phyloP scores from a whole-genome alignment of 2,888 invertebrate genomes.

The Epinotia bilunana region DNA sequence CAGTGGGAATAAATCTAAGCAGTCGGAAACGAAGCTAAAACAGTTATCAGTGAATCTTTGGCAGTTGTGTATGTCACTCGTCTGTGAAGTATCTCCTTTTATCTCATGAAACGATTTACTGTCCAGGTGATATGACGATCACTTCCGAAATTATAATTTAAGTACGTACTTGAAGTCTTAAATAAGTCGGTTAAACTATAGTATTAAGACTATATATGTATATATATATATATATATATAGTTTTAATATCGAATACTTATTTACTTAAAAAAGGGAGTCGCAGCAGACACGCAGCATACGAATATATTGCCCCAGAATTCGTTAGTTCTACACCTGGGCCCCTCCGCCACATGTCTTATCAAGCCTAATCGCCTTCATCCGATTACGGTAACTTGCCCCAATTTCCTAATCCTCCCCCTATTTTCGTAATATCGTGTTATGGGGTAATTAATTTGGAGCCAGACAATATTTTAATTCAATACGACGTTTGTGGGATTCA shows the following conservation, averaged over 20 bases:
- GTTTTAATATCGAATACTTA: too few species aligned
- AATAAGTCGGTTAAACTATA: too few species aligned
- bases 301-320: conserved; percentile 16
- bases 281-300: conserved; percentile 19
- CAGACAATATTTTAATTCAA: conserved; percentile 80
- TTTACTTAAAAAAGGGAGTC: background rate
- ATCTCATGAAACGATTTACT: background rate
- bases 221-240: too few species aligned
- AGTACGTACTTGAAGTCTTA: too few species aligned
- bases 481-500: conserved; percentile 64
- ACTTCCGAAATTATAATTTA: too few species aligned
- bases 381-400: conserved; percentile 54
- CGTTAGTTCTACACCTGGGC: conserved; percentile 33
- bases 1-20: conserved; percentile 17
- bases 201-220: too few species aligned
- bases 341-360: conserved; percentile 42
- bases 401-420: conserved; percentile 55
- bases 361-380: conserved; percentile 49
- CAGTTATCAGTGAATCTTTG: background rate
- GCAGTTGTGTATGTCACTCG: background rate
- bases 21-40: conserved; percentile 7
- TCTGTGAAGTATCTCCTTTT: background rate
- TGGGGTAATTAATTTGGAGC: conserved; percentile 77
- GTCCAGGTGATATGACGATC: too few species aligned
- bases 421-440: conserved; percentile 73